Evolutionary conservation across 2,888 invertebrate species (phyloP), one percentile per base, ranked within the genome.

Genomic region (Galerucella pusilla): DNA sequence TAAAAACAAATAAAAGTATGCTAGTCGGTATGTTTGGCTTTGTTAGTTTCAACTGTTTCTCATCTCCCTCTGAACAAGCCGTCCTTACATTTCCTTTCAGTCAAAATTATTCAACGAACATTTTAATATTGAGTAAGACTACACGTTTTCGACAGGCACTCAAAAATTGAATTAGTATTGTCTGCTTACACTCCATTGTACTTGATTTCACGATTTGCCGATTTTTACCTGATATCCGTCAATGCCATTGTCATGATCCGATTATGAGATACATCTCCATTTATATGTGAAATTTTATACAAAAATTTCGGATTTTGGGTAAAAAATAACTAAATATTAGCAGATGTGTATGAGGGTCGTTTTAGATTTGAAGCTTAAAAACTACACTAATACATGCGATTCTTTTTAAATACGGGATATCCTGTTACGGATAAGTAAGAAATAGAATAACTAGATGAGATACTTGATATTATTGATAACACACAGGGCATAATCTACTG

Each of bases 151-250:
- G 76, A 78, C 78, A 76, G 76, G 75, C 70, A 70, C 76, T 71
- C 78, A 73, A 73, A 75, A 78, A 66, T 70, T 68, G 78, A 78
- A 76, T 78, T 75, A 75, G 75, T n/a, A 28, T 64, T 78, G 74
- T 75, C 74, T 73, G 71, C 65, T 72, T 70, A 67, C 70, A 66
- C 75, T 16, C 76, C 70, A 69, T 78, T 78, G 76, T 77, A 68
- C 66, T 75, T 66, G 64, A 72, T 72, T 78, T 78, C 78, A 77
- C 77, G 78, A 77, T 75, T 75, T 70, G 49, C 64, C 61, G 74
- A 77, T 77, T 74, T 65, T 74, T 77, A 78, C 78, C 78, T 78
- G 78, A 78, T 78, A 74, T 71, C 78, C 77, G 78, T 77, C 78
- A 73, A 77, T 78, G 71, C 75, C 73, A 72, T 75, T 75, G 78